Conservation (phyloP, 1,140 invertebrate species). For the Panagrolaimus sp. region DNA sequence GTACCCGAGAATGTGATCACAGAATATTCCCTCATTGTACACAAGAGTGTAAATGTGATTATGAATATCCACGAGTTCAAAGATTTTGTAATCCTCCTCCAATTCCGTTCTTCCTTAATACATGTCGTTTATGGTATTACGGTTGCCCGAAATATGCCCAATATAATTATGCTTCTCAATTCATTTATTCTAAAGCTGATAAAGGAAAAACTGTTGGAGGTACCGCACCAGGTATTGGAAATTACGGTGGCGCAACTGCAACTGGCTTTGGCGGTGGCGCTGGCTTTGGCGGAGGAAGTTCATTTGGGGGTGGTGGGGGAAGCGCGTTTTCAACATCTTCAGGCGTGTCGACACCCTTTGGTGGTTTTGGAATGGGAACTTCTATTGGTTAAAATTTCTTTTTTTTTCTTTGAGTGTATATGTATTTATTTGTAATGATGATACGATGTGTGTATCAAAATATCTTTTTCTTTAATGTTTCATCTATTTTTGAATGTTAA, state of each 20-base stretch:
- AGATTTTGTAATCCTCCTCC: constrained; percentile 49
- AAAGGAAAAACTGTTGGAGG: constrained; percentile 47
- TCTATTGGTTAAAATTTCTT: too few species aligned
- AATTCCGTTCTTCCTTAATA: constrained; percentile 45
- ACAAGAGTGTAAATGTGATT: constrained; percentile 43
- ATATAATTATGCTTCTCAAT: constrained; percentile 48
- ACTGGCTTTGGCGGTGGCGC: too few species aligned
- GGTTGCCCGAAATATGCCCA: constrained; percentile 45
- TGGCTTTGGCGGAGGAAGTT: not conserved
- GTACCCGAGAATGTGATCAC: constrained; percentile 36
- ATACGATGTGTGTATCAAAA: too few species aligned
- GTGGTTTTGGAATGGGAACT: too few species aligned
- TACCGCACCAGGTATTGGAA: not conserved
- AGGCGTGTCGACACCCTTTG: too few species aligned
- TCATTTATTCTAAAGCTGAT: constrained; percentile 47
- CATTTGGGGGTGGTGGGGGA: not conserved
- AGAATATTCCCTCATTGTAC: constrained; percentile 31
- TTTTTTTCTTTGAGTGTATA: too few species aligned
- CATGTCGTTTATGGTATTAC: constrained; percentile 47
- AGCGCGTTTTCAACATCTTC: too few species aligned
- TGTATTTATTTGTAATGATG: too few species aligned
- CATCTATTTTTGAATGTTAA: too few species aligned
- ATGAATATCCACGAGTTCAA: constrained; percentile 44
- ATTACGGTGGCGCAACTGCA: too few species aligned
- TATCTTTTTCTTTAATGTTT: too few species aligned